Conservation (phyloP, 2,797 vertebrate species). For the Petrocephalus schoutedeni region DNA sequence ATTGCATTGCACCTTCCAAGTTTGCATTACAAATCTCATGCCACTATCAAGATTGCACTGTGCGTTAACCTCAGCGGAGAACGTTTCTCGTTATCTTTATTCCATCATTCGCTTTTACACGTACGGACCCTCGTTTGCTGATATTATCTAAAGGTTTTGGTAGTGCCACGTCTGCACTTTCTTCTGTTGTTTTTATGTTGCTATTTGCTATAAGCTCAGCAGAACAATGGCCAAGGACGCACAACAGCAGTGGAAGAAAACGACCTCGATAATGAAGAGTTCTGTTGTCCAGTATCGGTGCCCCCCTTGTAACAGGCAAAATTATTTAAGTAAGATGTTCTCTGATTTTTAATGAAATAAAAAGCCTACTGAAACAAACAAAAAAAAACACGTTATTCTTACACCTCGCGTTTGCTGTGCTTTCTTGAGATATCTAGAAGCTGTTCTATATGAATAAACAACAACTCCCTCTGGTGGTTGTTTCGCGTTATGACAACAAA, state of each 20-base stretch:
- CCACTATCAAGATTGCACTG: background rate
- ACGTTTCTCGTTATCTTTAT: background rate
- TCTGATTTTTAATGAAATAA: background rate
- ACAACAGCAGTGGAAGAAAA: background rate
- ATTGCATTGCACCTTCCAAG: background rate
- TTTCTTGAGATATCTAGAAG: no score
- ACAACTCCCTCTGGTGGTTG: background rate
- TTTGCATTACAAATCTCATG: background rate
- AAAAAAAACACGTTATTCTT: background rate
- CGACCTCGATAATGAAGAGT: background rate
- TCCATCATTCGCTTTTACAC: background rate
- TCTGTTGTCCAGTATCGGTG: background rate
- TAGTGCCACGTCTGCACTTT: background rate
- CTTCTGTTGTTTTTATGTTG: background rate
- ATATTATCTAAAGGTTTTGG: background rate
- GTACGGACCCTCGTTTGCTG: background rate
- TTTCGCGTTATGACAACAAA: background rate
- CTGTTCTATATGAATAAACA: background rate
- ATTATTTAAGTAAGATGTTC: background rate
- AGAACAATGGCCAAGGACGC: background rate
- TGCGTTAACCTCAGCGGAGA: background rate
- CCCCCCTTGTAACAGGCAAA: background rate
- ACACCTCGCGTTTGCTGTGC: background rate
- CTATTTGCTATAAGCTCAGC: background rate
- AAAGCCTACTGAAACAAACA: background rate